Conservation (phyloP, 2,113 vertebrate species). For the Rhinichthys klamathensis region DNA sequence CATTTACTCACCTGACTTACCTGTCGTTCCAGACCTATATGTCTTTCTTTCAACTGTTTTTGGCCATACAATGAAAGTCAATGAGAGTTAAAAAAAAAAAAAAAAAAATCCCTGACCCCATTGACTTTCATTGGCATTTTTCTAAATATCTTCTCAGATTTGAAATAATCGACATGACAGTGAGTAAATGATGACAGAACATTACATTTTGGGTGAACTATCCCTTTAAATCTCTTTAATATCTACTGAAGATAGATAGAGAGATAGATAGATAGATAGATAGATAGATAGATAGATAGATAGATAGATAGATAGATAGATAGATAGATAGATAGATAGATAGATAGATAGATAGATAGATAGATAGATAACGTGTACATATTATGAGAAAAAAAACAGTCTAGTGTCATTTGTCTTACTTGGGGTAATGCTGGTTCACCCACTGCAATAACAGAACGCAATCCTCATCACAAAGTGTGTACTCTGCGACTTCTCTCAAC, state of each 20-base stretch:
- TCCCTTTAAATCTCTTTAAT: neutral
- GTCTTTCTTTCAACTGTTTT: neutral
- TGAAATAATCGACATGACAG: neutral
- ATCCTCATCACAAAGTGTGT: slow-evolving; percentile 78
- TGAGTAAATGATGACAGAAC: neutral
- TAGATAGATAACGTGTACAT: no score
- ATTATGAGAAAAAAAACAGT: neutral
- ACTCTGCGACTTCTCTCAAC: slow-evolving; percentile 72
- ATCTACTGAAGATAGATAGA: neutral
- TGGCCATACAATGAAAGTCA: neutral
- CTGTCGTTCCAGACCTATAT: neutral
- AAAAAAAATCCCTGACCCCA: neutral
- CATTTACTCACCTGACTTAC: neutral
- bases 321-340: neutral
- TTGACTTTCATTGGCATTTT: neutral
- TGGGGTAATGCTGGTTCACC: slow-evolving; percentile 81
- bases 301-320: neutral
- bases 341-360: neutral
- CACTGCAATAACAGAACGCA: slow-evolving; percentile 79
- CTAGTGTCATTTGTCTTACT: slow-evolving; percentile 59
- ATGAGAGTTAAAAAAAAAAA: neutral
- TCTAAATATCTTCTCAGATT: no score
- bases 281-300: no score
- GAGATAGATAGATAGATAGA: no score
- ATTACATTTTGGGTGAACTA: neutral